Percentiles rank a stretch among this genome's conserved stretches.
Evolutionary conservation across 1,140 invertebrate genomes (phyloP).

Genomic region (Tetramorium alpestre): DNA sequence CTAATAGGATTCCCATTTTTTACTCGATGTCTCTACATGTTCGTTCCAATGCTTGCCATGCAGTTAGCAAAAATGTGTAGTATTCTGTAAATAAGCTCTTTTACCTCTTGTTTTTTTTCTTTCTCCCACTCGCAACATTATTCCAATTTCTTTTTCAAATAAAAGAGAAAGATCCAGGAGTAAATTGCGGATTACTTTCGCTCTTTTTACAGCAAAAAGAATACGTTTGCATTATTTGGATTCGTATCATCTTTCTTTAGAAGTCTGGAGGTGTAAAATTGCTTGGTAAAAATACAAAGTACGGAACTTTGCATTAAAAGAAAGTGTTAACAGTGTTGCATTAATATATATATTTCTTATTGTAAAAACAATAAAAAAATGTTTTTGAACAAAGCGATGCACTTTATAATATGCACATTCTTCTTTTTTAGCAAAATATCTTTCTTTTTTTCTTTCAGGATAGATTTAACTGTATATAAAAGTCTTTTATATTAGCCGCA

Average conservation of each 20-base stretch:
- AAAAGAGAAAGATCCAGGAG: neutral
- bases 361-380: neutral
- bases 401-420: neutral
- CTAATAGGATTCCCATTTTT: conserved; percentile 63
- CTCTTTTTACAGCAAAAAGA: neutral
- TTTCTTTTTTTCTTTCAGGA: no score
- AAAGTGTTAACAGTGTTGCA: neutral
- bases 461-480: no score
- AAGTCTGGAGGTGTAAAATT: neutral
- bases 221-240: neutral
- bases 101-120: neutral
- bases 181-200: neutral
- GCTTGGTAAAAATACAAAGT: neutral
- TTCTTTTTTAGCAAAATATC: no score
- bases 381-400: neutral
- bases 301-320: neutral
- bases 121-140: neutral
- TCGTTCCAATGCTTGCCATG: neutral
- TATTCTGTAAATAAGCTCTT: conserved; percentile 17
- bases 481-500: no score
- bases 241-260: neutral
- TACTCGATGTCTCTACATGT: conserved; percentile 2
- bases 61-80: neutral
- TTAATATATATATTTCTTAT: neutral
- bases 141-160: neutral